Base-by-base conservation (phyloP, 2,888 invertebrate genomes). In the Cephus rjabovi region DNA sequence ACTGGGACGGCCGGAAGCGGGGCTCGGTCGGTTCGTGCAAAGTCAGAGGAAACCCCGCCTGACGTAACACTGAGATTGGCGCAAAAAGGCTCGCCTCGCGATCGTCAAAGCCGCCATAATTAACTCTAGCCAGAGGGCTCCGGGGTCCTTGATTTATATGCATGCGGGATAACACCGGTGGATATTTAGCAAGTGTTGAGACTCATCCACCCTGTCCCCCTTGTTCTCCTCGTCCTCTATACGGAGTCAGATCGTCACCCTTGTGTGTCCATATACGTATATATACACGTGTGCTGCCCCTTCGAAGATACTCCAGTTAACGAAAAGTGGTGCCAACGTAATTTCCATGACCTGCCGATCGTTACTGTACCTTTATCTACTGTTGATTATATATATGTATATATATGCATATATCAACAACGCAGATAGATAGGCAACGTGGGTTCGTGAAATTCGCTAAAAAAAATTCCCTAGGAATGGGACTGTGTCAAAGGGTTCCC, bases 141-240 rank as follows among this genome's bases (percentile, higher is more conserved):
- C 70, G 34, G 76, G 76, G 73, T 77, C 76, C 77, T 78, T 78
- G 79, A 82, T 84, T 83, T 81, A 83, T 83, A 83, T 84, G 84
- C 84, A 85, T 81, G 81, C 82, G 80, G 82, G 81, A 82, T 84
- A 80, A 81, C 79, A 80, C 78, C 82, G 76, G 77, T 77, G 73
- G 73, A 78, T 82, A 82, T 84, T 79, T 82, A 83, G 73, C n/a
- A 37, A 77, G 79, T 76, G 78, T 79, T 79, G 83, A 81, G 77
- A 79, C 80, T 81, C 79, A 81, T 82, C 80, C 80, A 69, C 69
- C 76, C 56, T 23, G 56, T 56, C 56, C 56, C 9, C 23, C 56
- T 23, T 9, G 23, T 56, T 23, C 56, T 56, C 56, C 56, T 23
- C 23, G 9, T 56, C 56, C 15, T 56, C 56, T 6, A 56, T 23